Evolutionary conservation across 2,113 vertebrate genomes (phyloP).

Genomic region (Crypturellus undulatus): DNA sequence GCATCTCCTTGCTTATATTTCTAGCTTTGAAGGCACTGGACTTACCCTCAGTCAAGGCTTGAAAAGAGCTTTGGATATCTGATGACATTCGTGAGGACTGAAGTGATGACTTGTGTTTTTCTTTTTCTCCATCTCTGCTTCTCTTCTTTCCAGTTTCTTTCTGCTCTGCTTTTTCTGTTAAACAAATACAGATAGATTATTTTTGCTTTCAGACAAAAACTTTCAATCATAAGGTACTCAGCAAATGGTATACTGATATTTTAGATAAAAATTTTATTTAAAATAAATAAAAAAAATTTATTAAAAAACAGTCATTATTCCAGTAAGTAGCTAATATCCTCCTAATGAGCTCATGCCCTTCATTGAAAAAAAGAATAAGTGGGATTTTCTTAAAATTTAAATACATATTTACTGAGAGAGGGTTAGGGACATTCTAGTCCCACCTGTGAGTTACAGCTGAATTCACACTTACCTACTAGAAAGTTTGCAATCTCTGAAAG

Average conservation of each 20-base stretch:
- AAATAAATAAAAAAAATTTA: no score
- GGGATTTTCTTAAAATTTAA: neutral
- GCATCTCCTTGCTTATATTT: neutral
- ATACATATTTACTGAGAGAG: neutral
- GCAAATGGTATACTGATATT: neutral
- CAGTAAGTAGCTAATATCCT: neutral
- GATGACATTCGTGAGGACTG: slow-evolving; percentile 53
- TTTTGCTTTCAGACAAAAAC: neutral
- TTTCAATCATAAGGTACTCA: neutral
- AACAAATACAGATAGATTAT: slow-evolving; percentile 24
- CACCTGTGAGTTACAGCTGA: neutral
- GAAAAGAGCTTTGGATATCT: slow-evolving; percentile 52
- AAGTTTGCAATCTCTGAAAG: neutral
- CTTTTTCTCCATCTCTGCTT: slow-evolving; percentile 77
- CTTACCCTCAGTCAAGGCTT: slow-evolving; percentile 76
- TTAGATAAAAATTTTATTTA: no score
- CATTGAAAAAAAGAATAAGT: neutral
- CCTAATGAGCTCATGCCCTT: neutral
- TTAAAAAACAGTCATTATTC: neutral
- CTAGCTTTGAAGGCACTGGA: neutral
- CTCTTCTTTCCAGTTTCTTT: slow-evolving; percentile 79
- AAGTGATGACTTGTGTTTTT: slow-evolving; percentile 63
- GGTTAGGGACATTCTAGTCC: rapidly evolving
- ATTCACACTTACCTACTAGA: neutral
- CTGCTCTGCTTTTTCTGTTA: slow-evolving; percentile 72